Conservation (phyloP, 2,888 invertebrate species). For the Galeruca laticollis region DNA sequence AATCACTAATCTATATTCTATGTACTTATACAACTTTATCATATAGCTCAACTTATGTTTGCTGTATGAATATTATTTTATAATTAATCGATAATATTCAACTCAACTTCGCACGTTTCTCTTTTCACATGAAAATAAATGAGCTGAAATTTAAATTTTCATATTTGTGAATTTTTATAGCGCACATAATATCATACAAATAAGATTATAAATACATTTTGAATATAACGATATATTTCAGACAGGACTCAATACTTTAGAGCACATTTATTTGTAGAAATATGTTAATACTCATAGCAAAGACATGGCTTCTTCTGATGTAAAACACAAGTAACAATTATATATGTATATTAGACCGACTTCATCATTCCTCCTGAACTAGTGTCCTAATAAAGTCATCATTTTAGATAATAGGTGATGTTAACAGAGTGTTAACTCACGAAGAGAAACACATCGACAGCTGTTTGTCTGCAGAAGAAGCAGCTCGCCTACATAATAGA, state of each 20-base stretch:
- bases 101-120: too few relatives aligned
- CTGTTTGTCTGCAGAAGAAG: constrained; percentile 45
- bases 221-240: neutral
- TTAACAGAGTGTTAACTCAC: constrained; percentile 44
- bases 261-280: neutral
- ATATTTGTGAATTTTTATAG: too few relatives aligned
- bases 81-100: too few relatives aligned
- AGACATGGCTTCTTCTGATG: neutral
- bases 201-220: too few relatives aligned
- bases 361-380: constrained; percentile 6
- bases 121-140: too few relatives aligned
- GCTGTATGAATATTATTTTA: too few relatives aligned
- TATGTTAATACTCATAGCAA: neutral
- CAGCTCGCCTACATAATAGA: constrained; percentile 50
- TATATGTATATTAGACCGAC: constrained; percentile 22
- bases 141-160: too few relatives aligned
- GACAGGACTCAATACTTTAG: neutral
- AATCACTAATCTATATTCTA: too few relatives aligned
- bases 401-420: constrained; percentile 49
- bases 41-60: too few relatives aligned
- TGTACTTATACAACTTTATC: too few relatives aligned
- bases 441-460: constrained; percentile 45
- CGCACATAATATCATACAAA: too few relatives aligned
- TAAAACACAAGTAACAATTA: constrained; percentile 13
- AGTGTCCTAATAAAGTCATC: constrained; percentile 46